Percentiles rank a stretch among this genome's conserved stretches.
phyloP scores from a whole-genome alignment of 2,797 vertebrate species.

The Xenops minutus region DNA sequence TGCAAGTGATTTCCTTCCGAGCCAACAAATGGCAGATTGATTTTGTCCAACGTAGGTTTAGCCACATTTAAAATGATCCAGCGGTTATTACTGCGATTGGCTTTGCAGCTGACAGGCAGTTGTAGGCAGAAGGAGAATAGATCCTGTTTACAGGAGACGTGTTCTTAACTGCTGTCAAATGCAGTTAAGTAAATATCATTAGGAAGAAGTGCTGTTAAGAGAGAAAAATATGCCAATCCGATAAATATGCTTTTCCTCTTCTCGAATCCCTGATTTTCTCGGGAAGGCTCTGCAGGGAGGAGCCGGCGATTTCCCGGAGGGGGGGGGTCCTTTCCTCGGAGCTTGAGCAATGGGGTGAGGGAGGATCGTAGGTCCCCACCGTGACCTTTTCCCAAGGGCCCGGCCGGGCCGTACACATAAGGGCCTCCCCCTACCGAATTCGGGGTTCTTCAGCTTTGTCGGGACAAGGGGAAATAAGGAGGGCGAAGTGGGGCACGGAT shows the following conservation, averaged over 20 bases:
- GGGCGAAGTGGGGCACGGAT: background rate
- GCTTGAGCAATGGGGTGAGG: background rate
- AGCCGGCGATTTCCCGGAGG: background rate
- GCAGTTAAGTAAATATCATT: constrained; percentile 82
- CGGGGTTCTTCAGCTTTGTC: background rate
- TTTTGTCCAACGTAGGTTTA: constrained; percentile 85
- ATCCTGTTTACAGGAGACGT: constrained; percentile 81
- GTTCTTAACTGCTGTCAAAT: constrained; percentile 84
- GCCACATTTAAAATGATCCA: constrained; percentile 85
- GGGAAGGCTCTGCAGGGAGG: background rate
- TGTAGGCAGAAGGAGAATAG: constrained; percentile 80
- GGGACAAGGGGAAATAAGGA: background rate
- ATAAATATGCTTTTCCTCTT: constrained; percentile 71
- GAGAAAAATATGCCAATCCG: constrained; percentile 73
- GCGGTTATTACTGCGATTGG: constrained; percentile 88
- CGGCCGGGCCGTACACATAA: background rate
- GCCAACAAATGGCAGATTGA: constrained; percentile 91
- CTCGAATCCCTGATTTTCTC: constrained; percentile 32
- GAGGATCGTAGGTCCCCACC: background rate
- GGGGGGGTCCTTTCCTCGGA: background rate
- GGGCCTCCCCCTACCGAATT: background rate
- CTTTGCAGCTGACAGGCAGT: constrained; percentile 87
- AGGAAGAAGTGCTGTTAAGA: constrained; percentile 74
- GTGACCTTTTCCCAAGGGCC: background rate
- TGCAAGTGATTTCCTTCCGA: constrained; percentile 83